Percentiles rank a stretch among this genome's conserved stretches.
These are phyloP conservation scores for Olivierus martensii DNA, from an alignment of 1,140 invertebrate genomes.

Conservation along the genomic window DNA sequence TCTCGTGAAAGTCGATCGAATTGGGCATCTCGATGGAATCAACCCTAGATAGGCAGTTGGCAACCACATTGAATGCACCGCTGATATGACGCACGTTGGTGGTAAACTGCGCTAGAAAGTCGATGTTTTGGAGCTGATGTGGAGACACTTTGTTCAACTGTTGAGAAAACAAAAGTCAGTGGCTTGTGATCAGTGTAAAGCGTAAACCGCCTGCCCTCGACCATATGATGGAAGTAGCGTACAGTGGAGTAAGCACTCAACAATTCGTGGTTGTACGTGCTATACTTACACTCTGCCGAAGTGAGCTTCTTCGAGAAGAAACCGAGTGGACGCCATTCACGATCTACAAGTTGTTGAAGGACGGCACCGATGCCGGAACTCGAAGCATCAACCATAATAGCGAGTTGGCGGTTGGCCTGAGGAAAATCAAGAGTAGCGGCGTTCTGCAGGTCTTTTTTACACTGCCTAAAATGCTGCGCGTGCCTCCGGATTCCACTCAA, in stretches of 20 bases:
- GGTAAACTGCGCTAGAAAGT: constrained; percentile 30
- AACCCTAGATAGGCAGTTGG: constrained; percentile 5
- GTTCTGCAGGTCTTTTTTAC: background rate
- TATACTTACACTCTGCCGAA: background rate
- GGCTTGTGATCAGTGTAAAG: too few relatives aligned
- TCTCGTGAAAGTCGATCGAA: background rate
- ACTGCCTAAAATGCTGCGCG: background rate
- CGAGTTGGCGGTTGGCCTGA: background rate
- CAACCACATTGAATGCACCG: constrained; percentile 25
- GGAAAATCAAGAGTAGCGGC: background rate
- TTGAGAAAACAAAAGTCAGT: too few relatives aligned
- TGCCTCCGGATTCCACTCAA: background rate
- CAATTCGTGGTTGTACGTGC: too few relatives aligned
- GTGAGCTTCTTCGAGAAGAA: constrained; percentile 1
- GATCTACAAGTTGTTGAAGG: background rate
- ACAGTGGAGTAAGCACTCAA: too few relatives aligned
- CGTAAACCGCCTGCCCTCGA: too few relatives aligned
- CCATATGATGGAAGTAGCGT: too few relatives aligned
- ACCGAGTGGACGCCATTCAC: background rate
- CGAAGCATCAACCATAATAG: background rate
- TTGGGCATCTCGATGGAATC: background rate
- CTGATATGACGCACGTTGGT: constrained; percentile 27
- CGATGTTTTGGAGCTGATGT: background rate
- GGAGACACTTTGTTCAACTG: too few relatives aligned
- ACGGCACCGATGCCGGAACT: background rate